phyloP scores from a whole-genome alignment of 1,140 invertebrate genomes.

The Drosophila nigrodunni region DNA sequence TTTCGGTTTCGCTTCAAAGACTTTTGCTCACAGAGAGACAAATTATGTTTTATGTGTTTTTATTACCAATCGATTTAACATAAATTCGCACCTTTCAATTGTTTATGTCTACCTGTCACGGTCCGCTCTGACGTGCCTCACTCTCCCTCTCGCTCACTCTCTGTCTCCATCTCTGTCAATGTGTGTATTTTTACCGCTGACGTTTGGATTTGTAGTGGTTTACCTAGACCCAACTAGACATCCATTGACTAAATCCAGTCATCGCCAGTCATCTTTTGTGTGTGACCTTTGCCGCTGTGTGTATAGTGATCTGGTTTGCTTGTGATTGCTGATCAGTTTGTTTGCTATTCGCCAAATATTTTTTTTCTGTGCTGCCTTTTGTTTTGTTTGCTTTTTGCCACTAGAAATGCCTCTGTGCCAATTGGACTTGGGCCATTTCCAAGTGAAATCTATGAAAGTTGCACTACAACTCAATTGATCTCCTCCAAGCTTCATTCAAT shows the following conservation, averaged over 20 bases:
- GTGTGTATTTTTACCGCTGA: conserved; percentile 59
- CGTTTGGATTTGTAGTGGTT: conserved; percentile 61
- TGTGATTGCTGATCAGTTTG: conserved; percentile 11
- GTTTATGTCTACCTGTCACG: conserved; percentile 62
- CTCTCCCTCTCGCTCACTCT: conserved; percentile 18
- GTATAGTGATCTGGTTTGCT: conserved; percentile 69
- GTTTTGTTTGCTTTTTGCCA: conserved; percentile 43
- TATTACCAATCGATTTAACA: conserved; percentile 75
- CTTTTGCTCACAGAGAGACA: conserved; percentile 12
- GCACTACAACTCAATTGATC: conserved; percentile 21
- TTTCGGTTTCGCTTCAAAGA: conserved; percentile 31
- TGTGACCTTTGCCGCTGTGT: conserved; percentile 65
- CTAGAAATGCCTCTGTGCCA: conserved; percentile 37
- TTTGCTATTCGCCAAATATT: conserved; percentile 30
- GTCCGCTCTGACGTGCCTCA: conserved; percentile 25
- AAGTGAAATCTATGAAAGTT: conserved; percentile 83
- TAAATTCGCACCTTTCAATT: conserved; percentile 81
- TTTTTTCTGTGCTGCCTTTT: not conserved
- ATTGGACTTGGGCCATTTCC: conserved; percentile 71
- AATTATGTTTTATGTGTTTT: conserved; percentile 38
- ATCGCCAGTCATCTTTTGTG: conserved; percentile 41
- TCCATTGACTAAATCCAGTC: conserved; percentile 59
- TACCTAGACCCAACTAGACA: conserved; percentile 79
- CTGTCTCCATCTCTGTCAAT: conserved; percentile 24
- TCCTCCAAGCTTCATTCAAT: not conserved